These are phyloP conservation scores for Rhabdophis nuchalis DNA, from an alignment of 2,797 vertebrate species.

Conservation along the genomic window DNA sequence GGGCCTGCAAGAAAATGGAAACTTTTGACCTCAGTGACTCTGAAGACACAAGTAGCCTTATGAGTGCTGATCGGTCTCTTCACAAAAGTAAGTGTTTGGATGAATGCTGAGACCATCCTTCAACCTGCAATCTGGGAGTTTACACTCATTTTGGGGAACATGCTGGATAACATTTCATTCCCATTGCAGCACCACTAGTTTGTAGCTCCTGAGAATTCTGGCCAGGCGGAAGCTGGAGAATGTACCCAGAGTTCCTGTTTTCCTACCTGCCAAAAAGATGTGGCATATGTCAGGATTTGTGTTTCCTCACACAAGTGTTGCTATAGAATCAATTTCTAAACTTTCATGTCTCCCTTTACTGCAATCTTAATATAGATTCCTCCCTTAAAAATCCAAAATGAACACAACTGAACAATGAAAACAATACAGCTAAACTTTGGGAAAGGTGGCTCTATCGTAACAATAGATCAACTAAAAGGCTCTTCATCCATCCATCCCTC, in stretches of 20 bases:
- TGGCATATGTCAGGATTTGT: neutral
- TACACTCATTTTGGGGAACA: neutral
- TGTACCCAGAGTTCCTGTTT: neutral
- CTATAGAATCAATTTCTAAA: neutral
- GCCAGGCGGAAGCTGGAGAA: neutral
- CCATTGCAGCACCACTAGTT: neutral
- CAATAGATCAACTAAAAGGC: neutral
- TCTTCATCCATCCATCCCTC: neutral
- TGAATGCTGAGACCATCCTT: too few relatives aligned
- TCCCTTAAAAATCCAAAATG: neutral
- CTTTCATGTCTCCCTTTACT: neutral
- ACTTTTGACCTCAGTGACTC: conserved; percentile 84
- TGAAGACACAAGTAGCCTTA: conserved; percentile 74
- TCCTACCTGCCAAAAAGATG: neutral
- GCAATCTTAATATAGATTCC: neutral
- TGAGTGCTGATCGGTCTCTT: conserved; percentile 41
- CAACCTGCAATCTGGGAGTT: neutral
- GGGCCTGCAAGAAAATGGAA: conserved; percentile 73
- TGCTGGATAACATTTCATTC: neutral
- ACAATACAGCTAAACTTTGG: neutral
- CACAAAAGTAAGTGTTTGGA: conserved; percentile 35
- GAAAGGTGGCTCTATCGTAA: neutral
- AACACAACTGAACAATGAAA: neutral
- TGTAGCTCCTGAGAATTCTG: neutral
- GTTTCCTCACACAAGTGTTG: neutral